These are phyloP conservation scores for Diachasma alloeum DNA, from an alignment of 1,140 invertebrate species.

Conservation along the genomic window DNA sequence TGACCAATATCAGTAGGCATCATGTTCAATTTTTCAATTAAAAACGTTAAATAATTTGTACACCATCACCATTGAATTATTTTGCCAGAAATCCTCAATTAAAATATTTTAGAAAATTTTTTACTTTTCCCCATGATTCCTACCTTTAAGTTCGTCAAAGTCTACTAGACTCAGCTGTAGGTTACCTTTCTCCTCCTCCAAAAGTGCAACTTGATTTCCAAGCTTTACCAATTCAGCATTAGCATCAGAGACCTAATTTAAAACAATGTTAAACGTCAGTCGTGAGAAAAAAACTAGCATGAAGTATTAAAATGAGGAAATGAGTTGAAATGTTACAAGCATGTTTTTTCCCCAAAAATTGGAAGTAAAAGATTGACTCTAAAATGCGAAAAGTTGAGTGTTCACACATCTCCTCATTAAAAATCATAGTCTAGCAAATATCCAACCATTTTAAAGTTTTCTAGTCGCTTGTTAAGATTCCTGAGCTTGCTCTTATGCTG, in stretches of 20 bases:
- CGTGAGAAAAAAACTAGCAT: not conserved
- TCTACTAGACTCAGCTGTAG: constrained; percentile 83
- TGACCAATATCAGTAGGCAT: constrained; percentile 65
- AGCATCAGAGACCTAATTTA: constrained; percentile 66
- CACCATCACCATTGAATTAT: constrained; percentile 50
- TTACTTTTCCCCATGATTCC: constrained; percentile 60
- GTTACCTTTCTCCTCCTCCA: constrained; percentile 92
- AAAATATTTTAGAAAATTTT: constrained; percentile 21
- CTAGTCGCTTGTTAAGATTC: constrained; percentile 82
- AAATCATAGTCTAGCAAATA: too few relatives aligned
- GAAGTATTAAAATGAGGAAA: constrained; percentile 9
- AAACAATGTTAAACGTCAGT: constrained; percentile 15
- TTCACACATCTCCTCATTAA: too few relatives aligned
- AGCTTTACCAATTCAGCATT: constrained; percentile 76
- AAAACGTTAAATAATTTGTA: constrained; percentile 35
- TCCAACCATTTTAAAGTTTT: constrained; percentile 75
- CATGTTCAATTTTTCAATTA: constrained; percentile 39
- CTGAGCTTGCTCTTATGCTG: constrained; percentile 83
- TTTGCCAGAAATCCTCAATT: not conserved
- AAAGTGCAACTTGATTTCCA: constrained; percentile 79
- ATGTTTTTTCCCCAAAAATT: too few relatives aligned
- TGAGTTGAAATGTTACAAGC: not conserved
- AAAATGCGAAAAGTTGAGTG: too few relatives aligned
- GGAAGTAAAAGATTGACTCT: too few relatives aligned
- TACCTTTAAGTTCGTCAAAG: constrained; percentile 80